phyloP scores from a whole-genome alignment of 2,113 vertebrate species.

The Ammodytes dubius region DNA sequence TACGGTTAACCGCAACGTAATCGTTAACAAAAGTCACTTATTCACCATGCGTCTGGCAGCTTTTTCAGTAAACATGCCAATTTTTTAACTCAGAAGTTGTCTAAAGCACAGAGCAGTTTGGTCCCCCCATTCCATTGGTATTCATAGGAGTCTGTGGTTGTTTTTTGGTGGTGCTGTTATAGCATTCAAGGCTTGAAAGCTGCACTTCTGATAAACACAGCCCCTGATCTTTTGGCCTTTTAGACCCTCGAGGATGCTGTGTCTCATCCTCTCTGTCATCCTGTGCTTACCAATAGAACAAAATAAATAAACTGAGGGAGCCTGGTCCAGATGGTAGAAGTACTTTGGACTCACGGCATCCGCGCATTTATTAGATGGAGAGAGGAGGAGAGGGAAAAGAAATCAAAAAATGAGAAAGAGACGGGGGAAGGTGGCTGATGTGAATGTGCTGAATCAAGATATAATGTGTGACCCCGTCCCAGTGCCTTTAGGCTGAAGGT shows the following conservation, averaged over 20 bases:
- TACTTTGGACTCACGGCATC: constrained; percentile 58
- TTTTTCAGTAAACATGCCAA: constrained; percentile 25
- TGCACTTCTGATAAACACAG: constrained; percentile 50
- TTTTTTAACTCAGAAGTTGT: background rate
- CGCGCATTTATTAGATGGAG: constrained; percentile 56
- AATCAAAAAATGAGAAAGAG: constrained; percentile 6
- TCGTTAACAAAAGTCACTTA: constrained; percentile 28
- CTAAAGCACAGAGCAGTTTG: background rate
- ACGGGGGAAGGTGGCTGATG: constrained; percentile 7
- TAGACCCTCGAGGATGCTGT: constrained; percentile 28
- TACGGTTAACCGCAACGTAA: constrained; percentile 31
- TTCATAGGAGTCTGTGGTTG: constrained; percentile 25
- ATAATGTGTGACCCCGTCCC: constrained; percentile 33
- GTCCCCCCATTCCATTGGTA: constrained; percentile 18
- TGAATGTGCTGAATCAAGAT: constrained; percentile 68
- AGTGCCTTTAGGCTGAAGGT: constrained; percentile 61
- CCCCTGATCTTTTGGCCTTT: constrained; percentile 41
- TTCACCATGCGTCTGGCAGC: background rate
- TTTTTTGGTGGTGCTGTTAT: constrained; percentile 35
- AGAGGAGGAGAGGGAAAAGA: constrained; percentile 38
- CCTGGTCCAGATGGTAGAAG: constrained; percentile 69
- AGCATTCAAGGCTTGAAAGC: constrained; percentile 47
- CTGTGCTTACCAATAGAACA: constrained; percentile 59
- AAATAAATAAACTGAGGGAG: constrained; percentile 35
- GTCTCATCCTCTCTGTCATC: constrained; percentile 37